These are phyloP conservation scores for Pithys albifrons DNA, from an alignment of 2,113 vertebrate species.

Conservation along the genomic window DNA sequence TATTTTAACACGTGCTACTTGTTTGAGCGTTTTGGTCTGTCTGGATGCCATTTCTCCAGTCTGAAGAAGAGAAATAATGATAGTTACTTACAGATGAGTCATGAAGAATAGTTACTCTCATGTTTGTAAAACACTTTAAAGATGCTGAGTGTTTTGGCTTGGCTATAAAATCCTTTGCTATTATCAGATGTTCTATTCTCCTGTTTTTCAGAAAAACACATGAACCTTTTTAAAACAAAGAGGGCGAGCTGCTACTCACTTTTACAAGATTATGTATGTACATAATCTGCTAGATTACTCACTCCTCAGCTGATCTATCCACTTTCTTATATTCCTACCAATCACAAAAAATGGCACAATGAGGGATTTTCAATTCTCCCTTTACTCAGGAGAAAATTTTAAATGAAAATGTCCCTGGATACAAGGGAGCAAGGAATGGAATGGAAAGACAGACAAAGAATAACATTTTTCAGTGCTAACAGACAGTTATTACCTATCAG, in stretches of 20 bases:
- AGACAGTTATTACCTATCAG: background rate
- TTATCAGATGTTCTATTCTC: background rate
- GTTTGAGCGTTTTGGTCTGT: background rate
- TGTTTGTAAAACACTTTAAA: constrained; percentile 19
- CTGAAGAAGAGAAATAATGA: background rate
- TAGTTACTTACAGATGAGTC: background rate
- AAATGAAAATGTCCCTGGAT: background rate
- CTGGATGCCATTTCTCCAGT: background rate
- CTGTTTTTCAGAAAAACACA: background rate
- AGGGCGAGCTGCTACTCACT: background rate
- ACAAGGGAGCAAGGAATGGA: background rate
- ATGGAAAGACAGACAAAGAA: background rate
- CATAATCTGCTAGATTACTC: background rate
- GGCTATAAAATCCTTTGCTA: background rate
- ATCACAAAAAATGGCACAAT: background rate
- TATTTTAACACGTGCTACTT: background rate
- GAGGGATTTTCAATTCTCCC: background rate
- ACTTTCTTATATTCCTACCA: background rate
- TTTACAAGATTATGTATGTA: background rate
- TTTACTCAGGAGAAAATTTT: background rate
- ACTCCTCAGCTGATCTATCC: background rate
- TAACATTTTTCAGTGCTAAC: background rate
- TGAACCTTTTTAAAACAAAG: constrained; percentile 12
- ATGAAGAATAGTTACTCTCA: background rate
- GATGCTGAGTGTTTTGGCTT: background rate